Evolutionary conservation across 2,113 vertebrate genomes (phyloP).

Genomic region (Rhombomys opimus): DNA sequence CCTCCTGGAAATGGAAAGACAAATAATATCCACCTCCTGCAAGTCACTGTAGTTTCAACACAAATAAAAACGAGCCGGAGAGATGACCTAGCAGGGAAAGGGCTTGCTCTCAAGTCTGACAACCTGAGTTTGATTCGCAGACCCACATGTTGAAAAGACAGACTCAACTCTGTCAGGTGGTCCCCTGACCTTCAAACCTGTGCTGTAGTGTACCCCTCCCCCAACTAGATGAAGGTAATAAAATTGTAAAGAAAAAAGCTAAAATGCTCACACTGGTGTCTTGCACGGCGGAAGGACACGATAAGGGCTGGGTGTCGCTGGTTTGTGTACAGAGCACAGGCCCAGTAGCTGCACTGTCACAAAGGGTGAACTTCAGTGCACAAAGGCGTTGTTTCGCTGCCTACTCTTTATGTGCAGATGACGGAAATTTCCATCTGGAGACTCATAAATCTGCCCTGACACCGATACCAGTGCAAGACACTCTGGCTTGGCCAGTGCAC

Average conservation of each 20-base stretch:
- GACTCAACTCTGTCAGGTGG: no score
- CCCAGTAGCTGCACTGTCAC: constrained; percentile 39
- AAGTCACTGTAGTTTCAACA: background rate
- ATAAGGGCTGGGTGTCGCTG: background rate
- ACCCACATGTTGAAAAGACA: background rate
- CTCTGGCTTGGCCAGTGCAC: background rate
- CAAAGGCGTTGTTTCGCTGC: background rate
- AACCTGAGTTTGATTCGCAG: background rate
- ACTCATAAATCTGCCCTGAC: constrained; percentile 9
- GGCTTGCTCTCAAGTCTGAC: background rate
- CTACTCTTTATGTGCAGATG: background rate
- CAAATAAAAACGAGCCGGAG: no score
- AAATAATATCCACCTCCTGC: background rate
- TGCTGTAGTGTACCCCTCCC: background rate
- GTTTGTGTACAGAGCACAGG: background rate
- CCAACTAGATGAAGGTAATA: background rate
- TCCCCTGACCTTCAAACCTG: background rate
- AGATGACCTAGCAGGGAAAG: background rate
- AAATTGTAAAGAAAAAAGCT: background rate
- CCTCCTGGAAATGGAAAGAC: background rate
- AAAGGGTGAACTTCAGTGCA: background rate
- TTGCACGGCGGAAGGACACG: background rate
- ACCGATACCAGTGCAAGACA: background rate
- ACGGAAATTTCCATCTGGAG: background rate
- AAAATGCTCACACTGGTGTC: background rate